These are phyloP conservation scores for Hoplodrina ambigua DNA, from an alignment of 2,888 invertebrate genomes.

Conservation along the genomic window DNA sequence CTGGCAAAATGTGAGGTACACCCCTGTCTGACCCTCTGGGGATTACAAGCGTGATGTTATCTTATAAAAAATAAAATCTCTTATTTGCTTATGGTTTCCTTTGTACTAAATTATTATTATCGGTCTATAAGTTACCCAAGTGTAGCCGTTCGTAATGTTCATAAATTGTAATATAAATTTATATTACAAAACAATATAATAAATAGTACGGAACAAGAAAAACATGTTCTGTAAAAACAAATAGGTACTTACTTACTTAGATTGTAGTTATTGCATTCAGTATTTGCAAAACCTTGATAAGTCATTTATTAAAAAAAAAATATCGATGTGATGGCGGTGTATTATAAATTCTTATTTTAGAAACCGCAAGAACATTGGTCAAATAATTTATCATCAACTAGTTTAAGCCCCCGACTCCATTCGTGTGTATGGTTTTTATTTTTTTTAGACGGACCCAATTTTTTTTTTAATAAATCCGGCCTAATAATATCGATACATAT, in stretches of 20 bases:
- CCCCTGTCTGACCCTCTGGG: no score
- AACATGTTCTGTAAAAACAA: constrained; percentile 41
- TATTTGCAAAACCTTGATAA: constrained; percentile 47
- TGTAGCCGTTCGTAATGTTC: constrained; percentile 1
- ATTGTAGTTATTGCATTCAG: constrained; percentile 48
- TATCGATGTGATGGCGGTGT: constrained; percentile 13
- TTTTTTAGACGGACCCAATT: no score
- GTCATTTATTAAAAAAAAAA: constrained; percentile 25
- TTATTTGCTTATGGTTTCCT: neutral
- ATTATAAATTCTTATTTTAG: constrained; percentile 19
- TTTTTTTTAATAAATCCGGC: no score
- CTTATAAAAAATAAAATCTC: no score
- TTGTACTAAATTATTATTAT: neutral
- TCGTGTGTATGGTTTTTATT: no score
- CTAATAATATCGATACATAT: no score
- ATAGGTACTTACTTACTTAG: constrained; percentile 30
- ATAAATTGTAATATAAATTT: constrained; percentile 26
- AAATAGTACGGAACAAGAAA: constrained; percentile 31
- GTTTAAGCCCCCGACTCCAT: no score
- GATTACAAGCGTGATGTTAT: no score
- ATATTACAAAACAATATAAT: constrained; percentile 39
- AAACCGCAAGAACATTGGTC: constrained; percentile 7
- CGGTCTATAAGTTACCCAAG: neutral
- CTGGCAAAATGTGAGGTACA: no score
- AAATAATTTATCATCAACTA: neutral